phyloP scores from a whole-genome alignment of 2,113 vertebrate species.

The Micromys minutus region DNA sequence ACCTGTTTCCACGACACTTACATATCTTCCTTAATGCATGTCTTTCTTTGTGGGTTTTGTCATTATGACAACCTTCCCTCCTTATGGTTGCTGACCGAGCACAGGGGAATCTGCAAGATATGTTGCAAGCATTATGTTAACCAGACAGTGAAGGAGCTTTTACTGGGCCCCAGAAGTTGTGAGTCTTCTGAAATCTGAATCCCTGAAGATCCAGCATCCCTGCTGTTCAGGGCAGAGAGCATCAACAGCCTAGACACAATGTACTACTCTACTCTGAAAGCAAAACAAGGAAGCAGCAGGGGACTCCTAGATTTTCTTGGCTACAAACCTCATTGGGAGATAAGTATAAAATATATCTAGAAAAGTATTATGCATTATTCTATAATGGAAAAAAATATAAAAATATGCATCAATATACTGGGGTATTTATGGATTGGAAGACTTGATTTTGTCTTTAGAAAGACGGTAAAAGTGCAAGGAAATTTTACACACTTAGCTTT shows the following conservation, averaged over 20 bases:
- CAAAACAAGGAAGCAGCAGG: not conserved
- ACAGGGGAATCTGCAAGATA: not conserved
- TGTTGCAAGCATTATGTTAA: not conserved
- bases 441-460: not conserved
- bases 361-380: not conserved
- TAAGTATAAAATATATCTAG: not conserved
- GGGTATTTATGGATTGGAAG: not conserved
- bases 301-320: conserved; percentile 31
- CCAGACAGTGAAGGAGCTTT: not conserved
- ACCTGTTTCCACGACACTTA: not conserved
- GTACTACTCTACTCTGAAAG: not conserved
- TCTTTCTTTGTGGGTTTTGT: not conserved
- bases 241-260: not conserved
- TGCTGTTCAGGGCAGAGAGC: not conserved
- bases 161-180: not conserved
- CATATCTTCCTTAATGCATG: not conserved
- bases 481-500: not conserved
- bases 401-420: not conserved
- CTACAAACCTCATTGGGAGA: not conserved
- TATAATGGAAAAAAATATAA: conserved; percentile 11
- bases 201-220: not conserved
- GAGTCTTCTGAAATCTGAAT: not conserved
- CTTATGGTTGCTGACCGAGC: not conserved
- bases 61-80: not conserved
- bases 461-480: not conserved